These are phyloP conservation scores for Etia nguti DNA, from an alignment of 2,113 vertebrate species.

Conservation along the genomic window DNA sequence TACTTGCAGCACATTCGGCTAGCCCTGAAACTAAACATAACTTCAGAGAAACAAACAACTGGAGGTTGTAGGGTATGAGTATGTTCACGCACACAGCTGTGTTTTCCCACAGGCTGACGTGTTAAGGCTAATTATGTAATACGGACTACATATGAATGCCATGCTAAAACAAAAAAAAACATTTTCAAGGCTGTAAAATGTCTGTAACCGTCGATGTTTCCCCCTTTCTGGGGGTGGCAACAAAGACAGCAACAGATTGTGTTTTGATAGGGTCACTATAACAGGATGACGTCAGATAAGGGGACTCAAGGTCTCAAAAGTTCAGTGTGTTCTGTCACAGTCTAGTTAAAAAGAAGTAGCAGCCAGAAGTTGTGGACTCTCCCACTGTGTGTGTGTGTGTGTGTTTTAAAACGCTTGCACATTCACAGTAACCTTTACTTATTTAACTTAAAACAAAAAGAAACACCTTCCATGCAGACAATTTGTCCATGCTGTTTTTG, in stretches of 20 bases:
- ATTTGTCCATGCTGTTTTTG: not conserved
- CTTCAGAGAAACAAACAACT: not conserved
- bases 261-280: conserved; percentile 23
- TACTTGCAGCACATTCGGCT: conserved; percentile 43
- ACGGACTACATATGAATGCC: not conserved
- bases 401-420: not conserved
- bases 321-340: not conserved
- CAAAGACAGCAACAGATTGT: conserved; percentile 27
- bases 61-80: not conserved
- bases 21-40: conserved; percentile 6
- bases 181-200: not conserved
- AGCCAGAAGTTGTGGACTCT: not conserved
- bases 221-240: not conserved
- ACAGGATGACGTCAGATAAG: conserved; percentile 12
- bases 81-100: not conserved
- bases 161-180: not conserved
- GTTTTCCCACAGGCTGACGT: not conserved
- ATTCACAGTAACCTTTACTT: not conserved
- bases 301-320: conserved; percentile 6
- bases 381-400: not conserved
- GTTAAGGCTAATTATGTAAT: not conserved
- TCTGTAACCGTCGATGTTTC: not conserved
- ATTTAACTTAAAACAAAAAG: not conserved
- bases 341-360: not conserved
- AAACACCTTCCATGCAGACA: not conserved